Evolutionary conservation across 2,888 invertebrate genomes (phyloP).

Genomic region (Tanypteryx hageni): DNA sequence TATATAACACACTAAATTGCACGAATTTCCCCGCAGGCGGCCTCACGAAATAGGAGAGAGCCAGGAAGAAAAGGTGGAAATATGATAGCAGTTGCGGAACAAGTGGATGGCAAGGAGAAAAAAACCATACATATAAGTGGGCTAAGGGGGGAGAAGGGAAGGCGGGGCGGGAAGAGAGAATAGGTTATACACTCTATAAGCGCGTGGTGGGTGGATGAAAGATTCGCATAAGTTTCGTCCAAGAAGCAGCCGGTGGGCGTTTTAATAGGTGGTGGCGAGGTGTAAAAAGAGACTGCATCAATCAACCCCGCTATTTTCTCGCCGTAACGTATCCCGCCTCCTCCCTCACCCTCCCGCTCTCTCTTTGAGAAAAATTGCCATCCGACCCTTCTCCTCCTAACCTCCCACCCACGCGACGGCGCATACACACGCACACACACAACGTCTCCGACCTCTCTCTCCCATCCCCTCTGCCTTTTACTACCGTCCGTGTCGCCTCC

Average conservation of each 20-base stretch:
- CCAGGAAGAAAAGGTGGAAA: background rate
- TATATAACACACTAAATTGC: too few relatives aligned
- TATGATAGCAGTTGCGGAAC: slow-evolving; percentile 32
- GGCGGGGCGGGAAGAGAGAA: background rate
- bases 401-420: background rate
- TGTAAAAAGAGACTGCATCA: slow-evolving; percentile 62
- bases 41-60: background rate
- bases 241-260: slow-evolving; percentile 51
- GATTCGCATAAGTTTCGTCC: slow-evolving; percentile 51
- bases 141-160: background rate
- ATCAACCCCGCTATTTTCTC: slow-evolving; percentile 1
- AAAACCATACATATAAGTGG: background rate
- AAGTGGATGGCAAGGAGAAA: background rate
- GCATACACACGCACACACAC: too few relatives aligned
- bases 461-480: background rate
- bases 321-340: background rate
- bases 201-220: background rate
- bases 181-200: slow-evolving; percentile 20
- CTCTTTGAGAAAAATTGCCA: background rate
- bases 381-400: background rate
- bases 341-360: background rate
- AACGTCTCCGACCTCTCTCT: too few relatives aligned
- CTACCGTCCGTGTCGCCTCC: background rate
- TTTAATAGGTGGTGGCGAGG: slow-evolving; percentile 61
- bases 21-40: too few relatives aligned